Conservation (phyloP, 1,140 invertebrate species). For the Littorina saxatilis region DNA sequence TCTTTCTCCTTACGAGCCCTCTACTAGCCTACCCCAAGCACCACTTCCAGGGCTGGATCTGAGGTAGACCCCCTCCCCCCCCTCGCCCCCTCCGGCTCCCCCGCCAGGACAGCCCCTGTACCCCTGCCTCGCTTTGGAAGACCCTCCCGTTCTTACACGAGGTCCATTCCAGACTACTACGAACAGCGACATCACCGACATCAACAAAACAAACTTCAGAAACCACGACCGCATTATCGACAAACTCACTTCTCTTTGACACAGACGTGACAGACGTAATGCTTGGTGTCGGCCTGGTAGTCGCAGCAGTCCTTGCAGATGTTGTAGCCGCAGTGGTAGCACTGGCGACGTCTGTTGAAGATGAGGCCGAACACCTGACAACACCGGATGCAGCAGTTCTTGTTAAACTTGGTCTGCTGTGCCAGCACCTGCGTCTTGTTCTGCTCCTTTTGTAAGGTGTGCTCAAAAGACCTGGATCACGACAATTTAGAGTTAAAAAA, state of each 20-base stretch:
- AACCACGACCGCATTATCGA: too few relatives aligned
- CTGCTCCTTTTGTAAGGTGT: constrained; percentile 65
- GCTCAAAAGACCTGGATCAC: constrained; percentile 69
- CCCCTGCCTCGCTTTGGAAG: too few relatives aligned
- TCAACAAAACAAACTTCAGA: too few relatives aligned
- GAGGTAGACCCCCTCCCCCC: too few relatives aligned
- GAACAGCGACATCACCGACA: too few relatives aligned
- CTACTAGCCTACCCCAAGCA: too few relatives aligned
- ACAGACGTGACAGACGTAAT: constrained; percentile 64
- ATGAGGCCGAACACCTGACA: constrained; percentile 70
- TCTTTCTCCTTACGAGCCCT: too few relatives aligned
- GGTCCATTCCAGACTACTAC: too few relatives aligned
- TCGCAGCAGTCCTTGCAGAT: constrained; percentile 67
- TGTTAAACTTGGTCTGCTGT: constrained; percentile 70
- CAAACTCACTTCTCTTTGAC: constrained; percentile 59
- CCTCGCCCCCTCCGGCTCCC: too few relatives aligned
- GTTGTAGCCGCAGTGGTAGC: constrained; percentile 60
- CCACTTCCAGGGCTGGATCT: too few relatives aligned
- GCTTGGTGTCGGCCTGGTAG: constrained; percentile 55
- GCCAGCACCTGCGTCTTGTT: constrained; percentile 63
- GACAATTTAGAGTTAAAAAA: not conserved
- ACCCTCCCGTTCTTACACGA: too few relatives aligned
- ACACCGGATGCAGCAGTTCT: constrained; percentile 74
- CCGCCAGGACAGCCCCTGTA: too few relatives aligned
- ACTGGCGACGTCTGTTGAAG: constrained; percentile 66